phyloP scores from a whole-genome alignment of 1,140 invertebrate genomes.

The Drosophila suzukii region DNA sequence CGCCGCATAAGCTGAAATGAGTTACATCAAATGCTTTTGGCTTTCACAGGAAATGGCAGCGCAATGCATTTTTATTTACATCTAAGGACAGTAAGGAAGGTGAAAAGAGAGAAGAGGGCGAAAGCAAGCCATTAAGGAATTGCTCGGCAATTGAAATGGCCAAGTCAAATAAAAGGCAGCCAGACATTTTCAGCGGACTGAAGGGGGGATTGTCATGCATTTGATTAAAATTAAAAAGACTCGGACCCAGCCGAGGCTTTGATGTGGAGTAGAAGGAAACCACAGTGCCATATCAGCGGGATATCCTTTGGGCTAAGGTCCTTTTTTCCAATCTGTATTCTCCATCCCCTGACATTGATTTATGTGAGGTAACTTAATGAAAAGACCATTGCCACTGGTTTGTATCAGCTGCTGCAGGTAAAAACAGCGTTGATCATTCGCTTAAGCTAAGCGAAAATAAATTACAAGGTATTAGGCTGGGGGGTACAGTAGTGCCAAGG shows the following conservation, averaged over 20 bases:
- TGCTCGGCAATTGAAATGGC: conserved; percentile 77
- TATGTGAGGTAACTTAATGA: conserved; percentile 43
- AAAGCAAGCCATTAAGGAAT: conserved; percentile 75
- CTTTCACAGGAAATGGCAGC: conserved; percentile 74
- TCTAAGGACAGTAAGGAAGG: conserved; percentile 25
- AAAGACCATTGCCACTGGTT: conserved; percentile 24
- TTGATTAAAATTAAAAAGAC: conserved; percentile 75
- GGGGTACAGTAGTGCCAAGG: conserved; percentile 49
- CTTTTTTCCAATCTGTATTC: background rate
- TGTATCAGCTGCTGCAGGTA: conserved; percentile 40
- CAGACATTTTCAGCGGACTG: conserved; percentile 10
- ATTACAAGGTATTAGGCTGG: conserved; percentile 73
- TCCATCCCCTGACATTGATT: conserved; percentile 36
- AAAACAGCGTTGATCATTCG: conserved; percentile 44
- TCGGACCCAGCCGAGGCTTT: conserved; percentile 57
- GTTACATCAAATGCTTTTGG: conserved; percentile 79
- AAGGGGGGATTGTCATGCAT: conserved; percentile 47
- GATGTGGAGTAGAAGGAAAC: conserved; percentile 37
- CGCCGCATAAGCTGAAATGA: conserved; percentile 70
- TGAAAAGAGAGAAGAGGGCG: background rate
- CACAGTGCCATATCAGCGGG: conserved; percentile 28
- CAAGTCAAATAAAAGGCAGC: conserved; percentile 50
- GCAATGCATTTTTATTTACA: conserved; percentile 79
- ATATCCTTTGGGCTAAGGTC: conserved; percentile 10
- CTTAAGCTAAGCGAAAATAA: conserved; percentile 81